Evolutionary conservation across 2,888 invertebrate species (phyloP).

Genomic region (Furcula furcula): DNA sequence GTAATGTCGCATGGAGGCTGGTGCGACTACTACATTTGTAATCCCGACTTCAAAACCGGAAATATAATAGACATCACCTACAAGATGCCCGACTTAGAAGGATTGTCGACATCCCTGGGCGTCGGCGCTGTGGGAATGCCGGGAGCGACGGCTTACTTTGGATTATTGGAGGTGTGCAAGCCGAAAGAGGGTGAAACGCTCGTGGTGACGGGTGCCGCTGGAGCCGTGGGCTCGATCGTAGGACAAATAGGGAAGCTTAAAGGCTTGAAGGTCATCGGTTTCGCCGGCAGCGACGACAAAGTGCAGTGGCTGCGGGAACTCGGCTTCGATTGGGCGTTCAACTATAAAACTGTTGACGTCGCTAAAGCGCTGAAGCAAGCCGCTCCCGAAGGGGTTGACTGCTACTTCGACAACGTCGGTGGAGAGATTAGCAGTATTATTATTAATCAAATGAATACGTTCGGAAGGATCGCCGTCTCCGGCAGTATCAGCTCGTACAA

Average conservation of each 20-base stretch:
- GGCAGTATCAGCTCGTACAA: slow-evolving; percentile 62
- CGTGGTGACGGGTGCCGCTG: slow-evolving; percentile 87
- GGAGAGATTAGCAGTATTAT: slow-evolving; percentile 83
- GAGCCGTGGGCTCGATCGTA: slow-evolving; percentile 87
- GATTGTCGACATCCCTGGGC: slow-evolving; percentile 74
- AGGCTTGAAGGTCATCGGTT: slow-evolving; percentile 84
- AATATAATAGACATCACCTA: no score
- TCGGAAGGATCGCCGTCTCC: slow-evolving; percentile 81
- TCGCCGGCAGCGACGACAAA: slow-evolving; percentile 87
- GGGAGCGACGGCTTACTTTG: slow-evolving; percentile 88
- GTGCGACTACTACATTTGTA: no score
- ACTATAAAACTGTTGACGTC: slow-evolving; percentile 85
- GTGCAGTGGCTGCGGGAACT: slow-evolving; percentile 85
- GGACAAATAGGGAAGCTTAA: slow-evolving; percentile 89
- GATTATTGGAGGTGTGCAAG: slow-evolving; percentile 84
- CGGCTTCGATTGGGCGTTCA: slow-evolving; percentile 86
- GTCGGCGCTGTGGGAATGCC: slow-evolving; percentile 84
- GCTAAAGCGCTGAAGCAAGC: slow-evolving; percentile 75
- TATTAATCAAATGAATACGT: slow-evolving; percentile 80
- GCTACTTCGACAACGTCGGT: slow-evolving; percentile 89
- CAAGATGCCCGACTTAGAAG: slow-evolving; percentile 77
- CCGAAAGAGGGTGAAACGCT: slow-evolving; percentile 87
- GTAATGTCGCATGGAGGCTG: slow-evolving; percentile 80
- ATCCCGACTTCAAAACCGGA: no score
- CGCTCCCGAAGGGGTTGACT: slow-evolving; percentile 85